phyloP scores from a whole-genome alignment of 2,797 vertebrate species.

The Danionella dracula region DNA sequence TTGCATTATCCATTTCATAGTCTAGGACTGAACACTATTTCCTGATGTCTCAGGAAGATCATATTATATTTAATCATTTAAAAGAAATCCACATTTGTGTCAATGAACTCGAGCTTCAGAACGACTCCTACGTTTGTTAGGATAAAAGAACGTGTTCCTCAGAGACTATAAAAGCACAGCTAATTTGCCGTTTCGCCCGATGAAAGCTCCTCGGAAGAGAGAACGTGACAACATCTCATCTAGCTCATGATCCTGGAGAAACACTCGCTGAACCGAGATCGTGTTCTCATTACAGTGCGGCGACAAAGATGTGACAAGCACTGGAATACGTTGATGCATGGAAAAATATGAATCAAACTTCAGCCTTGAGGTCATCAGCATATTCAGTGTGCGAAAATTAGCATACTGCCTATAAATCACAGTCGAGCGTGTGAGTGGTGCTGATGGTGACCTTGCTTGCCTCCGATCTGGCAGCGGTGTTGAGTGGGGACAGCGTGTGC shows the following conservation, averaged over 20 bases:
- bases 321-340: not conserved
- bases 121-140: too few species aligned
- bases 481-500: slow-evolving; percentile 41
- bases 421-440: not conserved
- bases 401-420: not conserved
- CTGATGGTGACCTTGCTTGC: slow-evolving; percentile 7
- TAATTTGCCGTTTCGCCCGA: not conserved
- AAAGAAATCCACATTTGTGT: too few species aligned
- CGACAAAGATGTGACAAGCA: not conserved
- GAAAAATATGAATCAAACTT: not conserved
- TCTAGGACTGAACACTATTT: too few species aligned
- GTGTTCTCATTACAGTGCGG: not conserved
- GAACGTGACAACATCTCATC: not conserved
- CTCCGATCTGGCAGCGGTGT: not conserved
- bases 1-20: too few species aligned
- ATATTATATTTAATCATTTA: too few species aligned
- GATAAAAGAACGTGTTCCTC: too few species aligned
- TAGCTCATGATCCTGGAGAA: not conserved
- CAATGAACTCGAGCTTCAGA: too few species aligned
- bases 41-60: too few species aligned
- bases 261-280: not conserved
- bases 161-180: not conserved
- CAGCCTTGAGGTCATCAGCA: not conserved
- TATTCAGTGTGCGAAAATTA: not conserved
- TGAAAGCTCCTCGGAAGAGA: not conserved